A percentile compares a stretch with the other conserved stretches of the same genome.
These are phyloP conservation scores for Salvator merianae DNA, from an alignment of 2,113 vertebrate genomes.

Conservation along the genomic window DNA sequence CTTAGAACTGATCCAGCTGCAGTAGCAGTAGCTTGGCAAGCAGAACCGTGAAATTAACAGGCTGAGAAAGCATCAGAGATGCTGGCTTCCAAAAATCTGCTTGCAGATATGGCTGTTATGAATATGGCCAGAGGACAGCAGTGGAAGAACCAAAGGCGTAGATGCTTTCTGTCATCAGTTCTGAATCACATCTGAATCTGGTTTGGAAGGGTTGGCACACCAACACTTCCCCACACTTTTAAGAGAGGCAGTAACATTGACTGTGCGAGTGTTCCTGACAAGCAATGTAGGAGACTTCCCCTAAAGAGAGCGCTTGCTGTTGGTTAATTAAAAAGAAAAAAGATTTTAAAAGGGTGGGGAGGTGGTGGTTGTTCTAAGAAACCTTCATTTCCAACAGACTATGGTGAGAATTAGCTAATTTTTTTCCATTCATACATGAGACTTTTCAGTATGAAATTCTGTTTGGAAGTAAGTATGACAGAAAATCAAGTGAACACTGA, in stretches of 20 bases:
- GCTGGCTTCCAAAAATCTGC: fast-evolving
- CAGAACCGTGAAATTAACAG: background rate
- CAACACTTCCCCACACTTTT: background rate
- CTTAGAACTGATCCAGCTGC: background rate
- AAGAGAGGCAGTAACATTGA: background rate
- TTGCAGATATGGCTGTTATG: background rate
- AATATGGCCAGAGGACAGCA: background rate
- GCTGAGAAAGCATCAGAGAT: background rate
- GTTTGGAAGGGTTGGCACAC: background rate
- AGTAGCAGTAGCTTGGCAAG: slow-evolving; percentile 7
- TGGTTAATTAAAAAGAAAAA: background rate
- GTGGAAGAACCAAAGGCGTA: background rate
- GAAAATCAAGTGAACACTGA: background rate
- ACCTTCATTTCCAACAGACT: background rate
- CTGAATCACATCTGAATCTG: background rate
- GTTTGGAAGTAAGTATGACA: background rate
- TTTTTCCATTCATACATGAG: background rate
- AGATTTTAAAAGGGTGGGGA: background rate
- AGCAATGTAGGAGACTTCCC: background rate
- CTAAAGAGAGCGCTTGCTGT: background rate
- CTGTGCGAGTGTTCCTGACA: background rate
- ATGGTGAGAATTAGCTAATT: background rate
- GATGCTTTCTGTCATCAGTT: background rate
- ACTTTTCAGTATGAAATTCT: background rate
- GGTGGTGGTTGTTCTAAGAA: background rate